Evolutionary conservation across 2,888 invertebrate genomes (phyloP), one percentile per base, ranked within the genome.

Genomic region (Microdon myrmicae): DNA sequence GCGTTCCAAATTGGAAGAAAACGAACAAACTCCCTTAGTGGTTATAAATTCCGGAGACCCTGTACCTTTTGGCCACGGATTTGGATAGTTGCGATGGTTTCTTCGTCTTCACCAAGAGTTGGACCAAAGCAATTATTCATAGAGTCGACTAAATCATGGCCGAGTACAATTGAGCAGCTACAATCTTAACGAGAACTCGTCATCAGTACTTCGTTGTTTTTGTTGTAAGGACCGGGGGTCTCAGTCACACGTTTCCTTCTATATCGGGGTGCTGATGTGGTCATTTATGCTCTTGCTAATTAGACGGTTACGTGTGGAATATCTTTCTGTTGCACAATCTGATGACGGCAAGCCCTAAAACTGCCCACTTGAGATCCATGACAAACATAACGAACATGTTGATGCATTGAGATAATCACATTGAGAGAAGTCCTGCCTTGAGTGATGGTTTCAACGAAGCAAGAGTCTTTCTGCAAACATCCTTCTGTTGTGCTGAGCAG

Each of bases 211-310:
- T 58, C 51, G 43, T 54, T 31, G 37, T 26, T 39, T 39, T 31
- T 31, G 9, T 41, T 9, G 35, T 35, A n/a, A n/a, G n/a, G 28
- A 14, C 23, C 16, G 32, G 10, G 10, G 25, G 17, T 16, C 10
- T 25, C 17, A n/a, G 19, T 43, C 28, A 35, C 44, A 38, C 61
- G 37, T 41, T 64, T 64, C n/a, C n/a, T n/a, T n/a, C n/a, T n/a
- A n/a, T n/a, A n/a, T n/a, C n/a, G 51, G 51, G 64, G 58, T 64
- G 56, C 56, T 64, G 58, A 58, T 51, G 38, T 64, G 64, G 58
- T 58, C 64, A 64, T 64, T 64, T 64, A 64, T 64, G 58, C 58
- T 64, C 58, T 64, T 64, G 64, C 64, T 64, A 64, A 64, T 64
- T 64, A 64, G 64, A 64, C 64, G 58, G 64, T 58, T 64, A 64